Evolutionary conservation across 1,140 invertebrate genomes (phyloP).

Genomic region (Atta texana): DNA sequence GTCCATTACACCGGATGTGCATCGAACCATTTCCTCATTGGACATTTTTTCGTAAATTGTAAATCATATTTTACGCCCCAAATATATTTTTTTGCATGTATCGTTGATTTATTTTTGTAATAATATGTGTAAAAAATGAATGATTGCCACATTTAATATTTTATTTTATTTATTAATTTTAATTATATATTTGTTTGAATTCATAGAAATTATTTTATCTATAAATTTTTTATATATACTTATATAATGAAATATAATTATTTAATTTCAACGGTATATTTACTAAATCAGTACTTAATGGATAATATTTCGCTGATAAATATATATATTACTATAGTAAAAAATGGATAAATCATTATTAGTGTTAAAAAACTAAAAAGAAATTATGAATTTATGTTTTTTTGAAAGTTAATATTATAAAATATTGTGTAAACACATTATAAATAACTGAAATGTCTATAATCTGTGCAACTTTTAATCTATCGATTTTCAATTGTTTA

Average conservation of each 20-base stretch:
- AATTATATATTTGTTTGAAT: background rate
- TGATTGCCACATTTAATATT: background rate
- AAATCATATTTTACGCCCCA: background rate
- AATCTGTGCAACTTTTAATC: background rate
- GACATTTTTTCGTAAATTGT: constrained; percentile 21
- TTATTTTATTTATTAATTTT: background rate
- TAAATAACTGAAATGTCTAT: background rate
- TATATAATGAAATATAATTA: background rate
- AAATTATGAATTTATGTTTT: no score
- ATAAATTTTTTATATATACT: background rate
- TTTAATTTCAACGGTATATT: background rate
- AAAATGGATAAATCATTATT: no score
- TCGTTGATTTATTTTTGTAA: background rate
- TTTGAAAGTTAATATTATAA: no score
- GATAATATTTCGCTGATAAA: background rate
- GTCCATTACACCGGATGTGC: constrained; percentile 10
- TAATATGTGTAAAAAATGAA: background rate
- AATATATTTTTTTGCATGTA: constrained; percentile 11
- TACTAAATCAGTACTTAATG: background rate
- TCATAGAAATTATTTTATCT: background rate
- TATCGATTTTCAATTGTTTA: background rate
- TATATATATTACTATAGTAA: background rate
- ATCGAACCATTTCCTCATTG: constrained; percentile 30
- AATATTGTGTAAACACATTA: background rate
- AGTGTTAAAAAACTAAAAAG: no score